Evolutionary conservation across 2,113 vertebrate genomes (phyloP), one percentile per base, ranked within the genome.

Genomic region (Gobiocypris rarus): DNA sequence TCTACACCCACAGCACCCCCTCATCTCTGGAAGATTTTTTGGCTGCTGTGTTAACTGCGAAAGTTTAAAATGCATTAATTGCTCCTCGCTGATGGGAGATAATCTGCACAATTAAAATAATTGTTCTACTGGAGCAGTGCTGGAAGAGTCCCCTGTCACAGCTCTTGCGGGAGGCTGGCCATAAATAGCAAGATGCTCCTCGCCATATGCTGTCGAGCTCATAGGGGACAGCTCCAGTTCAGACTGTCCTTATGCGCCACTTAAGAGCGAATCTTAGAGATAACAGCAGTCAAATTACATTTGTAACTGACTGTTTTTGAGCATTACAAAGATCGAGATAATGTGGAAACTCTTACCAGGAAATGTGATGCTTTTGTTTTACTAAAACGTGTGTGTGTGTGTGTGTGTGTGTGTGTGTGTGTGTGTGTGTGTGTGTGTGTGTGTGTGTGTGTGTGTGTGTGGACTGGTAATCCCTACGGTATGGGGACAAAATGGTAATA

Each of bases 91-190:
- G 14, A 67, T 28, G 22, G 71, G 65, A 65, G 5, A 58, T 65
- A 69, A 84, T 70, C 24, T 73, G 54, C 86, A 76, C 76, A 85
- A 84, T 88, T 86, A 81, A 81, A 91, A 87, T 74, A 83, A 91
- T 85, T 78, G 31, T 85, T 90, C 74, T 81, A 84, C 76, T 78
- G 52, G 31, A 50, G 67, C 69, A 80, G 83, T 84, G 82, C 81
- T 81, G 75, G 26, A 71, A 88, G n/a, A 54, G 75, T 89, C 24
- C 71, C 56, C 56, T 84, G 82, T 81, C 43, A 59, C 75, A 61
- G 67, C 73, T 91, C 75, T 81, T 87, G 87, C 89, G 24, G 48
- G 28, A 78, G 83, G 85, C 67, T 83, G 63, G 83, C 83, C 81
- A 89, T 83, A 85, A 87, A 88, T 83, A 83, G 54, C 71, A 61